These are phyloP conservation scores for Entomobrya multifasciata DNA, from an alignment of 2,888 invertebrate genomes.

Conservation along the genomic window DNA sequence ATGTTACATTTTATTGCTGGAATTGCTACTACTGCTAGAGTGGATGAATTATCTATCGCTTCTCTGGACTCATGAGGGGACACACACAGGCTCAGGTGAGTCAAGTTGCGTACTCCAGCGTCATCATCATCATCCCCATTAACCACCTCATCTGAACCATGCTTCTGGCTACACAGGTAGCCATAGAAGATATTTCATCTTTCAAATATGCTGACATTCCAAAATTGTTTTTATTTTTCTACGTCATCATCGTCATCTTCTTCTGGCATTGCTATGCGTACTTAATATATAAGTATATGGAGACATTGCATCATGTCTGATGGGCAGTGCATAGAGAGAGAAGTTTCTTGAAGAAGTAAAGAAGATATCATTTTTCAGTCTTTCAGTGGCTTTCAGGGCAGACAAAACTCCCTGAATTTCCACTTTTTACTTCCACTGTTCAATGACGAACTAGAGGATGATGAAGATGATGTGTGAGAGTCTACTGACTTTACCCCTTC, in stretches of 20 bases:
- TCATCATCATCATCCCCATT: background rate
- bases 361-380: slow-evolving; percentile 71
- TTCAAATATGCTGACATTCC: slow-evolving; percentile 70
- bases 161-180: slow-evolving; percentile 51
- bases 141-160: slow-evolving; percentile 13
- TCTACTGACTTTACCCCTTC: slow-evolving; percentile 49
- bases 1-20: background rate
- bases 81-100: slow-evolving; percentile 39
- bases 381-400: slow-evolving; percentile 32
- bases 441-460: slow-evolving; percentile 28
- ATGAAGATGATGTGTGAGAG: slow-evolving; percentile 47
- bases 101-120: background rate
- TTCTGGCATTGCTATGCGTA: background rate
- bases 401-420: slow-evolving; percentile 60
- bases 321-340: too few species aligned
- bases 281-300: background rate
- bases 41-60: background rate
- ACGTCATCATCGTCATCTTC: slow-evolving; percentile 49
- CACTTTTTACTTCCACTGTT: slow-evolving; percentile 47
- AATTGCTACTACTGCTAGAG: background rate
- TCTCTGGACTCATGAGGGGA: slow-evolving; percentile 5
- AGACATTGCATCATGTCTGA: too few species aligned
- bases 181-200: slow-evolving; percentile 66
- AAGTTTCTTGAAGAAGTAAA: slow-evolving; percentile 42
- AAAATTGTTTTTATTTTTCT: slow-evolving; percentile 69